Evolutionary conservation across 2,113 vertebrate species (phyloP), one percentile per base, ranked within the genome.

Genomic region (Turdus rufiventris): DNA sequence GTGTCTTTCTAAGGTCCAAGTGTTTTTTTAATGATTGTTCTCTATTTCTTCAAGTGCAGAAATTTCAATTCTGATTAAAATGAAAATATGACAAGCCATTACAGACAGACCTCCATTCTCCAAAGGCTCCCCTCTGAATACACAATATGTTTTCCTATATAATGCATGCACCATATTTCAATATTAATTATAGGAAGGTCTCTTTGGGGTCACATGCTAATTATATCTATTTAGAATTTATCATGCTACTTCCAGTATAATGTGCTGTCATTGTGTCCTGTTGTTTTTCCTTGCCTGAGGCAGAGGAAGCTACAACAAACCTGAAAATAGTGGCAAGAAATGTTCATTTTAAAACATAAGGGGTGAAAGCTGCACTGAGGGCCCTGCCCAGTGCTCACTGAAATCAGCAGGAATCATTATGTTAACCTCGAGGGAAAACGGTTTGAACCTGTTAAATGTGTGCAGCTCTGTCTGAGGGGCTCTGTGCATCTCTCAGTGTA

Each of bases 121-220:
- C 65, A 74, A 51, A 42, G 43, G 33, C 62, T 89, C 92, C 26
- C 26, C 68, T 71, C 71, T 86, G 53, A 91, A 92, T 74, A 85
- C 94, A 77, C 88, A 94, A 45, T 50, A 71, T 66, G 73, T 83
- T 94, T 94, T 93, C 72, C 92, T 53, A 57, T 80, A 84, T 28
- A 50, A 63, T 26, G 43, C 65, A 31, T 51, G 90, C 43, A 82
- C 88, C 85, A 56, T 45, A 93, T 92, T 95, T 96, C 91, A 70
- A 7, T 93, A 93, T 95, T 96, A 93, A 96, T 89, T 96, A 94
- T 73, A 84, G 36, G 36, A 88, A 78, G 95, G 91, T 91, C 94
- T 89, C 66, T 95, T 85, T 90, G 72, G 80, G 96, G 94, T 97
- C 97, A 96, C 77, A 54, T 94, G 91, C 92, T 96, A 96, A 95